These are phyloP conservation scores for Pogonocichla stellata DNA, from an alignment of 2,113 vertebrate species.

Conservation along the genomic window DNA sequence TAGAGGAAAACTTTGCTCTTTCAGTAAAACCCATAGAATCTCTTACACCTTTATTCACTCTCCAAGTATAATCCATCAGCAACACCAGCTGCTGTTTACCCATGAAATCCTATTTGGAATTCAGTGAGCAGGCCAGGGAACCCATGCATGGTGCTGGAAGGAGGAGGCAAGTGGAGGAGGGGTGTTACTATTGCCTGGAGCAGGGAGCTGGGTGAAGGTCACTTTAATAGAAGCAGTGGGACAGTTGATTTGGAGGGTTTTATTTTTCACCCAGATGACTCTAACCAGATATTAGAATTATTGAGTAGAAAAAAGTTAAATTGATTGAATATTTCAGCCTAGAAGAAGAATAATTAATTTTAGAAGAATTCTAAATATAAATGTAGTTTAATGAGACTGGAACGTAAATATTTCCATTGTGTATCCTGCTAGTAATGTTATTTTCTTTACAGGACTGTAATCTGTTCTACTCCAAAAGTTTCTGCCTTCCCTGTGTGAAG, in stretches of 20 bases:
- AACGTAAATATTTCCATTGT: background rate
- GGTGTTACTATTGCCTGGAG: background rate
- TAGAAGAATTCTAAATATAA: background rate
- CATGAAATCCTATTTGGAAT: slow-evolving; percentile 12
- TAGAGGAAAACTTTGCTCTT: background rate
- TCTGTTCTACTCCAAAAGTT: slow-evolving; percentile 87
- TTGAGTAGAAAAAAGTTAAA: background rate
- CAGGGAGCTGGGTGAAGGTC: background rate
- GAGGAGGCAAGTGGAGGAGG: background rate
- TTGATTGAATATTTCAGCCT: background rate
- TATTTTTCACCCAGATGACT: background rate
- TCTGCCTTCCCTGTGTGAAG: slow-evolving; percentile 84
- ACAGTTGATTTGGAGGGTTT: background rate
- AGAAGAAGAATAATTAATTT: background rate
- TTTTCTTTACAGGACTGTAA: slow-evolving; percentile 83
- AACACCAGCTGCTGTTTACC: background rate
- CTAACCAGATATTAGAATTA: background rate
- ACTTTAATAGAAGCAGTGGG: background rate
- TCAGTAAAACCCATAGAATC: background rate
- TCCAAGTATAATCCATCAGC: slow-evolving; percentile 11
- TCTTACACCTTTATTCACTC: background rate
- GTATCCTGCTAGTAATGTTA: background rate
- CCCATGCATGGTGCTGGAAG: background rate
- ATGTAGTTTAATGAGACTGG: background rate
- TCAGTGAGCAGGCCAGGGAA: background rate